Evolutionary conservation across 2,797 vertebrate species (phyloP).

Genomic region (Limnodromus scolopaceus): DNA sequence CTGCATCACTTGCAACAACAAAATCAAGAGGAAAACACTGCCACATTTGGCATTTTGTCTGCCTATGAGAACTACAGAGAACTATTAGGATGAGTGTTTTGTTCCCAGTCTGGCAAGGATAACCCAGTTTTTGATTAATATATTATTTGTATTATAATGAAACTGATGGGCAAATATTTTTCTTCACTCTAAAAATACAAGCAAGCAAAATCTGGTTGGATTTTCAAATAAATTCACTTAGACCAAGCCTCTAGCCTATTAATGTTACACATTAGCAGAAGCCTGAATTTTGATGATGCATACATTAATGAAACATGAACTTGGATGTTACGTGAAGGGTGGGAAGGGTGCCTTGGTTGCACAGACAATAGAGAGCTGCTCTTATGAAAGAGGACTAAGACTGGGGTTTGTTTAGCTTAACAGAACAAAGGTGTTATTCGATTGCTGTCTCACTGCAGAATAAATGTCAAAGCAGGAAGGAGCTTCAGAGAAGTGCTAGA

Average conservation of each 20-base stretch:
- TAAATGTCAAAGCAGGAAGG: neutral
- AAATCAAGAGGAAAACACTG: neutral
- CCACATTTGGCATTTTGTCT: neutral
- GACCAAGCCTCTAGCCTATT: neutral
- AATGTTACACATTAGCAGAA: neutral
- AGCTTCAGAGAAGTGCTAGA: neutral
- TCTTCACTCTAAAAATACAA: neutral
- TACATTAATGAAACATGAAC: constrained; percentile 58
- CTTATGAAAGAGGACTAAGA: neutral
- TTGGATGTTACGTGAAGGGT: neutral
- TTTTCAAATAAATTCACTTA: neutral
- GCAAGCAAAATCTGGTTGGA: neutral
- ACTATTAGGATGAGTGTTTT: neutral
- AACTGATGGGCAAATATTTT: neutral
- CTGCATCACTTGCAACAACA: neutral
- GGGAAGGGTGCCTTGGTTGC: neutral
- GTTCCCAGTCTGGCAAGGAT: neutral
- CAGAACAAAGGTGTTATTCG: neutral
- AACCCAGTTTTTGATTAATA: neutral
- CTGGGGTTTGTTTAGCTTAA: neutral
- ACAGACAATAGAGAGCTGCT: neutral
- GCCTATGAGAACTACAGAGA: neutral
- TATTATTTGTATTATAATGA: neutral
- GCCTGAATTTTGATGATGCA: constrained; percentile 29
- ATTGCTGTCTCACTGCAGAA: neutral